Evolutionary conservation across 2,888 invertebrate species (phyloP), one percentile per base, ranked within the genome.

Genomic region (Trissolcus brochymenae): DNA sequence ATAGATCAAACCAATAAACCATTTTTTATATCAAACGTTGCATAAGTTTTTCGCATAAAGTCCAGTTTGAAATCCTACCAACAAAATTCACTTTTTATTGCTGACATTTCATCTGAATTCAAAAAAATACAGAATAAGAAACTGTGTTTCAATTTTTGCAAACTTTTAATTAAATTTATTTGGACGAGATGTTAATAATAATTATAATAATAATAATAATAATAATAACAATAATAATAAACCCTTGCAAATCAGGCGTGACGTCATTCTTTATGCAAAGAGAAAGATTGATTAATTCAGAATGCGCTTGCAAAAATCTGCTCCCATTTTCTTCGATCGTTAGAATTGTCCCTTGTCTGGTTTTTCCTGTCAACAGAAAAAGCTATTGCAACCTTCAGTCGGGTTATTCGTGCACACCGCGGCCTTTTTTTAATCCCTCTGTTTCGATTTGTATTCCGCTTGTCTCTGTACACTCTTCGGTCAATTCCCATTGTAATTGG

Each of bases 191-290:
- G n/a, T n/a, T n/a, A n/a, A n/a, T n/a, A n/a, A n/a, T n/a, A n/a
- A n/a, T n/a, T n/a, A n/a, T n/a, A n/a, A n/a, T n/a, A n/a, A n/a
- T n/a, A n/a, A n/a, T n/a, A n/a, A n/a, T 2, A 29, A 29, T 59
- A 57, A 67, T 67, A 67, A 59, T 67, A 53, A 67, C 1, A 9
- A 43, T 53, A 57, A 67, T 67, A 67, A 67, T 67, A 41, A 67
- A 21, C 25, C 29, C 29, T 17, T 46, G 59, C 41, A 51, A 67
- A 67, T 25, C 53, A 29, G 35, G 13, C 51, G 50, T 59, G 25
- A 43, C 16, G 29, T 41, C 67, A 59, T 59, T 59, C 41, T 59
- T 67, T 43, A 59, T 29, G 11, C 53, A 35, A 6, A 67, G 29
- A 57, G 51, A 41, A 53, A 59, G 53, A 67, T 67, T 67, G 54